A percentile compares a stretch with the other conserved stretches of the same genome.
Evolutionary conservation across 2,113 vertebrate species (phyloP).

Genomic region (Phrynocephalus versicolor): DNA sequence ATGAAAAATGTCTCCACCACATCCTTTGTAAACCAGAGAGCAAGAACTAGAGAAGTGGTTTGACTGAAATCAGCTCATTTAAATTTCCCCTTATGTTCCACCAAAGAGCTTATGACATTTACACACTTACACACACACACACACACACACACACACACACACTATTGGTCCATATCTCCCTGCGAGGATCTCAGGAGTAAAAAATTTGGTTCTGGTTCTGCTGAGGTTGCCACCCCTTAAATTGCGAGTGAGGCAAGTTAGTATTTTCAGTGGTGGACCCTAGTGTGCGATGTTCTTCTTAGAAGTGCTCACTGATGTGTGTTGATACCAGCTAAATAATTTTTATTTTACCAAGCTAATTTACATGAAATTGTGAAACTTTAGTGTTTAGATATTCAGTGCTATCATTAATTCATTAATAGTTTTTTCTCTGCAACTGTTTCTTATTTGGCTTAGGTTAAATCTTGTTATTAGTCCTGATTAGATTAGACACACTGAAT

Average conservation of each 20-base stretch:
- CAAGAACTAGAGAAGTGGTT: neutral
- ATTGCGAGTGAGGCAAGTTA: no score
- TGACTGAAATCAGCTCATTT: neutral
- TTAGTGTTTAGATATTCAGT: neutral
- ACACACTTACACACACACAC: no score
- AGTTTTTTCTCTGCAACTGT: neutral
- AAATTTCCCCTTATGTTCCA: neutral
- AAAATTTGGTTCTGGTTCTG: no score
- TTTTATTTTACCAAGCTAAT: neutral
- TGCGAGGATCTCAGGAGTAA: no score
- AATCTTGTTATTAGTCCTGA: no score
- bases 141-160: no score
- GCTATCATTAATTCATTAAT: neutral
- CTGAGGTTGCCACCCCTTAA: no score
- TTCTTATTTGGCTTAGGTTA: no score
- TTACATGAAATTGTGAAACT: neutral
- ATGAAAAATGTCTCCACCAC: conserved; percentile 58
- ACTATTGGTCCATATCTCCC: no score
- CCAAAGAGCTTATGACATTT: neutral
- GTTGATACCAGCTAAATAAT: no score
- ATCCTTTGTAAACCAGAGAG: accelerated
- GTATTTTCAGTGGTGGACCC: neutral
- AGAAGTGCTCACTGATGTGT: neutral
- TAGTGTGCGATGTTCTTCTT: neutral
- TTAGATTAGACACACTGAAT: no score